Evolutionary conservation across 2,113 vertebrate species (phyloP).

Genomic region (Gorsachius goisagi): DNA sequence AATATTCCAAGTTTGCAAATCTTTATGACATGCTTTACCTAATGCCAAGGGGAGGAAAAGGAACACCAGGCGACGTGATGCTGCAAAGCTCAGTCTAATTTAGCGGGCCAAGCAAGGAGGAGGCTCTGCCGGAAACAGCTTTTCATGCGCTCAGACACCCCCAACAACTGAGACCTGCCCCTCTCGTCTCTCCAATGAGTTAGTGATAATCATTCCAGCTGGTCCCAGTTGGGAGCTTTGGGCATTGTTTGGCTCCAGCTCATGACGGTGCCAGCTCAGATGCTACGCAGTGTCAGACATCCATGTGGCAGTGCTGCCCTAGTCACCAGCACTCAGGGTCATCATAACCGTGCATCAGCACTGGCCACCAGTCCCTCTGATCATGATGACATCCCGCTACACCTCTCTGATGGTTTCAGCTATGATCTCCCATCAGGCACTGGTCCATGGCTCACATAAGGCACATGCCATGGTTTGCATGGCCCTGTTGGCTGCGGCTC

Average conservation of each 20-base stretch:
- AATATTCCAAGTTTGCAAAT: neutral
- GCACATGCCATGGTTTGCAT: neutral
- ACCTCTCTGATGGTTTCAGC: neutral
- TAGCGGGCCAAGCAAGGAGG: neutral
- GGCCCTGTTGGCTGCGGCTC: accelerated
- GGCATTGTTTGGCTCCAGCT: neutral
- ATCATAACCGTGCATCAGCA: neutral
- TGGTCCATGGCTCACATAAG: neutral
- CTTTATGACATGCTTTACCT: neutral
- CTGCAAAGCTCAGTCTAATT: neutral
- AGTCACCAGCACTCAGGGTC: neutral
- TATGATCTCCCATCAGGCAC: accelerated
- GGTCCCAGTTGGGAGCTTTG: accelerated
- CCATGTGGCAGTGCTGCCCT: neutral
- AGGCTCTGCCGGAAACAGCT: neutral
- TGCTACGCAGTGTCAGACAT: accelerated
- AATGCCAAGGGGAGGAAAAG: neutral
- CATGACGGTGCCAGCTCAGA: neutral
- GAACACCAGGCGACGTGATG: accelerated
- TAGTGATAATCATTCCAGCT: neutral
- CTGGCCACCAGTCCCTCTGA: neutral
- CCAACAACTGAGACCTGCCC: neutral
- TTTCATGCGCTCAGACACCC: neutral
- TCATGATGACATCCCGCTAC: neutral
- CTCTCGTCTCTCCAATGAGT: neutral